Evolutionary conservation across 2,888 invertebrate species (phyloP).

Genomic region (Coleophora flavipennella): DNA sequence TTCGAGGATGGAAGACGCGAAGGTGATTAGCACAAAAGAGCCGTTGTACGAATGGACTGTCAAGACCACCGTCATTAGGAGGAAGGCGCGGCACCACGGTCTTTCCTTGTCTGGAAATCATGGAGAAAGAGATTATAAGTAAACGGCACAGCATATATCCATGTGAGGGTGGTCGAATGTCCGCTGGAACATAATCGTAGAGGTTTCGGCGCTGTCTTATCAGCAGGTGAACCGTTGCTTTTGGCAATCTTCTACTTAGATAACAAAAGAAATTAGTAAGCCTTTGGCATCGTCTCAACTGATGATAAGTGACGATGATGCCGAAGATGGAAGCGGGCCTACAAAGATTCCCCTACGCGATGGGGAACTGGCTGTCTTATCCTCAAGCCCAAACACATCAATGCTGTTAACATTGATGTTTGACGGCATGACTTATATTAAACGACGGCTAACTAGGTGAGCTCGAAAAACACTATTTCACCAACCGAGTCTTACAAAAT

Average conservation of each 20-base stretch:
- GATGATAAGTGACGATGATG: too few species aligned
- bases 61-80: conserved; percentile 26
- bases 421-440: too few species aligned
- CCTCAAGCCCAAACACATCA: too few species aligned
- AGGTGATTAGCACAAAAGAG: conserved; percentile 36
- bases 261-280: neutral
- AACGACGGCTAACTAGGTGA: too few species aligned
- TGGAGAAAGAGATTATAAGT: neutral
- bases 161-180: neutral
- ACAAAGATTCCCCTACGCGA: too few species aligned
- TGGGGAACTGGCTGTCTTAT: too few species aligned
- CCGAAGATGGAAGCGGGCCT: too few species aligned
- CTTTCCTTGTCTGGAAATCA: conserved; percentile 38
- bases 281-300: too few species aligned
- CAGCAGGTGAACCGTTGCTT: neutral
- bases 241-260: neutral
- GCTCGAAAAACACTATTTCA: too few species aligned
- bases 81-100: conserved; percentile 34
- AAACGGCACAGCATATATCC: too few species aligned
- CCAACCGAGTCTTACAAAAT: neutral
- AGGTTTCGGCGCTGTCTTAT: neutral
- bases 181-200: too few species aligned
- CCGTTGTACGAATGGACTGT: conserved; percentile 34
- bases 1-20: conserved; percentile 36
- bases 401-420: too few species aligned